These are phyloP conservation scores for Bovichtus variegatus DNA, from an alignment of 2,797 vertebrate species.

Conservation along the genomic window DNA sequence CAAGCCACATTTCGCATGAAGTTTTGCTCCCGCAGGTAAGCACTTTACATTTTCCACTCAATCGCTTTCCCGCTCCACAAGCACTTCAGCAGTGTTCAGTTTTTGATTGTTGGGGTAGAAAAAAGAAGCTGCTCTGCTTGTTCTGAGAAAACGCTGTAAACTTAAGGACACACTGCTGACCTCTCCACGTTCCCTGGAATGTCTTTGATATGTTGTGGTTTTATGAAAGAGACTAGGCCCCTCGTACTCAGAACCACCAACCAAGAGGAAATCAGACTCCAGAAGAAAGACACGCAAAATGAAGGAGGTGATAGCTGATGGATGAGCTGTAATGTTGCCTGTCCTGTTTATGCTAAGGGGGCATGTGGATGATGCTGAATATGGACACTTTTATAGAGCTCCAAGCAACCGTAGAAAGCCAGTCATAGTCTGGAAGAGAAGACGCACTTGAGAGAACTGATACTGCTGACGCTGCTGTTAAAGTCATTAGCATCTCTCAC, in stretches of 20 bases:
- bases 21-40: constrained; percentile 7
- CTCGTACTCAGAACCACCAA: constrained; percentile 41
- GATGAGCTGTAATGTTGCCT: constrained; percentile 45
- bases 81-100: constrained; percentile 30
- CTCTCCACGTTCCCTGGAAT: constrained; percentile 61
- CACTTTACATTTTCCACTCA: constrained; percentile 19
- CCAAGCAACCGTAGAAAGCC: constrained; percentile 5
- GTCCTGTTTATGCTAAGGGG: not conserved
- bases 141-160: constrained; percentile 51
- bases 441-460: constrained; percentile 37
- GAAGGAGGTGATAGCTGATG: constrained; percentile 35
- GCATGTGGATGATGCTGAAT: constrained; percentile 23
- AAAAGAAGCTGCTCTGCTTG: constrained; percentile 16
- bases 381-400: not conserved
- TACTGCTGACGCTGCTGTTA: constrained; percentile 59
- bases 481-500: constrained; percentile 67
- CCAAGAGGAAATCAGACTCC: constrained; percentile 39
- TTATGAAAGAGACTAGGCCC: constrained; percentile 45
- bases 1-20: not conserved
- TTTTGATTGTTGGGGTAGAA: constrained; percentile 14
- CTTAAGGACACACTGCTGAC: constrained; percentile 56
- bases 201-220: constrained; percentile 68
- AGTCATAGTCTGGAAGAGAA: constrained; percentile 26
- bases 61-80: constrained; percentile 2
- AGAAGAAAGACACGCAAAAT: constrained; percentile 23